A percentile compares a stretch with the other conserved stretches of the same genome.
Evolutionary conservation across 2,797 vertebrate species (phyloP).

Genomic region (Galagoides demidoff): DNA sequence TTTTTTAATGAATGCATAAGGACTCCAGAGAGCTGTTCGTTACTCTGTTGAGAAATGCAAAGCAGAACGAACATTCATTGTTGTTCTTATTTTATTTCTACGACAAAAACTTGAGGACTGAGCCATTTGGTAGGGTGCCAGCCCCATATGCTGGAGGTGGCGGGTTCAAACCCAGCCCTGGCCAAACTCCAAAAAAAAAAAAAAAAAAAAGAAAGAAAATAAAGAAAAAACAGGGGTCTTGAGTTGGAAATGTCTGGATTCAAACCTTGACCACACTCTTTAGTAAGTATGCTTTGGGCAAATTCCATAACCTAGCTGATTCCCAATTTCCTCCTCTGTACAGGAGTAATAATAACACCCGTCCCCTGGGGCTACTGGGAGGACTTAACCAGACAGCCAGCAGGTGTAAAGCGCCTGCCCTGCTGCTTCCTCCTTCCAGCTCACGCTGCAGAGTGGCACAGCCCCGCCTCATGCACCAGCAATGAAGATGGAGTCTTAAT

Average conservation of each 20-base stretch:
- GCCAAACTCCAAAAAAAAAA: too few relatives aligned
- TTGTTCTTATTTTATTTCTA: constrained; percentile 38
- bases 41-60: constrained; percentile 13
- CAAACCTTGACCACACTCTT: not conserved
- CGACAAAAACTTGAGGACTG: constrained; percentile 11
- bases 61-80: not conserved
- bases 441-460: not conserved
- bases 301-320: not conserved
- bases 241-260: constrained; percentile 5
- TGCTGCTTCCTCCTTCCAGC: not conserved
- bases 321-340: not conserved
- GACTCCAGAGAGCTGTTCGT: not conserved
- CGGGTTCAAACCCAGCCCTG: too few relatives aligned
- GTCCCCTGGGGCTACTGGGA: not conserved
- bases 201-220: too few relatives aligned
- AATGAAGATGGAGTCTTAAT: not conserved
- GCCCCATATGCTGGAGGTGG: too few relatives aligned
- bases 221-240: not conserved
- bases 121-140: constrained; percentile 4
- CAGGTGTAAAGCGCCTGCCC: not conserved
- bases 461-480: not conserved
- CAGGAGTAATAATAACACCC: not conserved
- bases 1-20: not conserved
- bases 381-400: not conserved
- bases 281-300: not conserved